These are phyloP conservation scores for Drosophila nigricruria DNA, from an alignment of 2,888 invertebrate species.

Conservation along the genomic window DNA sequence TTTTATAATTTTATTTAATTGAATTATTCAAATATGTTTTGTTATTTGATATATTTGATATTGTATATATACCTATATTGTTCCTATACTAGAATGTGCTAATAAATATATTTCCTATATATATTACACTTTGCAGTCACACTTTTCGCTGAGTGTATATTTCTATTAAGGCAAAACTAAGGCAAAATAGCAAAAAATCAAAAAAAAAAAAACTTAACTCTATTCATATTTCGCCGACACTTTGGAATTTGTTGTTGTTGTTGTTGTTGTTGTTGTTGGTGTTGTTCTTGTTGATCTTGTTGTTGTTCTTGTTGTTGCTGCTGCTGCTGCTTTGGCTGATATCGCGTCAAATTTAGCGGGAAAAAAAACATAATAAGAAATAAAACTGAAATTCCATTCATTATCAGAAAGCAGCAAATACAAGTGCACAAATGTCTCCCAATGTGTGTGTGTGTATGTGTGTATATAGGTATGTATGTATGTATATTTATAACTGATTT, in stretches of 20 bases:
- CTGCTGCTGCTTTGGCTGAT: slow-evolving; percentile 35
- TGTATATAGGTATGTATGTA: slow-evolving; percentile 1
- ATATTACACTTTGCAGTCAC: neutral
- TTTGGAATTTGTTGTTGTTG: slow-evolving; percentile 30
- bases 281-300: slow-evolving; percentile 3
- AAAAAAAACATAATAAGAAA: slow-evolving; percentile 39
- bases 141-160: slow-evolving; percentile 1
- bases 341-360: slow-evolving; percentile 56
- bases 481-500: slow-evolving; percentile 3
- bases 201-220: slow-evolving; percentile 29
- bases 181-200: slow-evolving; percentile 3
- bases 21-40: no score
- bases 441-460: neutral
- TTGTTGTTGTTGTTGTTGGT: slow-evolving; percentile 1
- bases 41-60: no score
- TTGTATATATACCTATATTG: no score
- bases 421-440: slow-evolving; percentile 5
- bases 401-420: slow-evolving; percentile 43
- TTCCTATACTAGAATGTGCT: no score
- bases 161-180: slow-evolving; percentile 17
- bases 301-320: slow-evolving; percentile 14
- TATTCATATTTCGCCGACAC: slow-evolving; percentile 50
- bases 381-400: slow-evolving; percentile 49
- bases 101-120: neutral
- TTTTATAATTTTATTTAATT: no score